Evolutionary conservation across 2,113 vertebrate genomes (phyloP), one percentile per base, ranked within the genome.

Genomic region (Neogale vison): DNA sequence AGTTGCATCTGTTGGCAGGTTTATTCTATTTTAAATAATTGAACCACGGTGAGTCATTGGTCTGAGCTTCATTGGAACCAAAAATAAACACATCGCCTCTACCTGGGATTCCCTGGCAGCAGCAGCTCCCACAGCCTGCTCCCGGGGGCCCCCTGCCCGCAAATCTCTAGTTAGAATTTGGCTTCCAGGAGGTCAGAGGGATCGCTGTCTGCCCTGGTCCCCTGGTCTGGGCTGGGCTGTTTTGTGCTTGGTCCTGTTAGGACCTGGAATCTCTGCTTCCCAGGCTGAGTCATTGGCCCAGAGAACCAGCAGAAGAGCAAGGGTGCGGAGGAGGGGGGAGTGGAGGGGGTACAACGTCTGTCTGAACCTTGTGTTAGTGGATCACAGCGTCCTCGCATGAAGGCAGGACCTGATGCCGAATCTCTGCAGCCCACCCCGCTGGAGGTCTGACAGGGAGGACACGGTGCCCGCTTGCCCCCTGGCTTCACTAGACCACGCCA

Each of bases 301-400:
- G 59, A 72, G 36, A 15, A 31, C 47, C 24, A 4, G 21, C 45
- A 20, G 26, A n/a, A 59, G 5, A 57, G 39, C 18, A 6, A 42
- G 24, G 13, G 0, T 21, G 1, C 2, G 0, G 26, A 2, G 34
- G 36, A 18, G 23, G 34, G 36, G 23, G 23, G 18, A 1, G 15
- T 26, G 6, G 55, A 15, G 50, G 9, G 24, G 20, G 36, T 0
- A 7, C n/a, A 4, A n/a, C 5, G 17, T 55, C 6, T 12, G 4
- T 20, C 18, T 50, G 36, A 15, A 31, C 26, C 29, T 50, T 3
- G 0, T 52, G 10, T 52, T 17, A 55, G 36, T 47, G 42, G 7
- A 24, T 52, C 9, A 2, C 34, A 29, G 31, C 63, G 3, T 24
- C 29, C 7, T 0, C 0, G 39, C 8, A 7, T 6, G 11, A 42